Conservation (phyloP, 2,888 invertebrate genomes). For the Micropterix aruncella region DNA sequence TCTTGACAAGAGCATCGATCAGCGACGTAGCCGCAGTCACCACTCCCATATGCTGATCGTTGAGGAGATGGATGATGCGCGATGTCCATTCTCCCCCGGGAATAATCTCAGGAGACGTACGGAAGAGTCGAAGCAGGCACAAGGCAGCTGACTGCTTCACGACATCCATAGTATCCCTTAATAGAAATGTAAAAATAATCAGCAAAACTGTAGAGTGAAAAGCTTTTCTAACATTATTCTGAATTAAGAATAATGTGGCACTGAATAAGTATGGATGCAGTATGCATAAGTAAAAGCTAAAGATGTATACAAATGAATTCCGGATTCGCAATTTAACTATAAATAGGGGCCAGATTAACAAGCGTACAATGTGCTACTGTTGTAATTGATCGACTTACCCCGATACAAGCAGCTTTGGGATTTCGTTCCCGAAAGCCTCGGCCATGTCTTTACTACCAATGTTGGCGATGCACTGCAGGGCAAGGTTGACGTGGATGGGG, state of each 20-base stretch:
- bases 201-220: too few species aligned
- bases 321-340: too few species aligned
- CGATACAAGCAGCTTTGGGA: conserved; percentile 95
- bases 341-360: too few species aligned
- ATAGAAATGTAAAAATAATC: too few species aligned
- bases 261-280: too few species aligned
- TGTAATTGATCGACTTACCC: too few species aligned
- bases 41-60: conserved; percentile 99
- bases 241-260: too few species aligned
- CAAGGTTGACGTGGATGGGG: conserved; percentile 96
- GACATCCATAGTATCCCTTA: conserved; percentile 94
- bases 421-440: conserved; percentile 96
- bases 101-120: conserved; percentile 92
- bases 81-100: conserved; percentile 98
- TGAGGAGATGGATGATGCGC: conserved; percentile 93
- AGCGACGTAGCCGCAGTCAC: conserved; percentile 97
- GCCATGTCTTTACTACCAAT: conserved; percentile 99
- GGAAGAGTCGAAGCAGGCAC: conserved; percentile 83
- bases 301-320: too few species aligned
- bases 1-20: conserved; percentile 96
- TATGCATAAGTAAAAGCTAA: too few species aligned
- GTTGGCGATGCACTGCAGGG: conserved; percentile 98
- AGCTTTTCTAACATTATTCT: too few species aligned
- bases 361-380: too few species aligned
- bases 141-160: conserved; percentile 99